Base-by-base conservation (phyloP, 2,113 vertebrate genomes). In the Actenoides hombroni region DNA sequence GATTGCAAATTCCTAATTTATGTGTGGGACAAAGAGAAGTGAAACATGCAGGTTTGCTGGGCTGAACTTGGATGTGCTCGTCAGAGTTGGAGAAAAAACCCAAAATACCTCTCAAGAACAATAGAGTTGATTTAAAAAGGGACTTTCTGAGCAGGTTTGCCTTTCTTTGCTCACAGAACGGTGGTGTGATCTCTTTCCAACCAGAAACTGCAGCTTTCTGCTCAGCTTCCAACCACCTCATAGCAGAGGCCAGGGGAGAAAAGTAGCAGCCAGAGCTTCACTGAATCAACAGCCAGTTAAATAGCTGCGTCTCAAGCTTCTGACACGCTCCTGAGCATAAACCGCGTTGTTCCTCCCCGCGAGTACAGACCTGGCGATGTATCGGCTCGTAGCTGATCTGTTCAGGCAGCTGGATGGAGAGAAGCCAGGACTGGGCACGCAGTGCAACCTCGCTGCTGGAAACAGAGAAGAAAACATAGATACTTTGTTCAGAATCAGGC, bases 311-410 rank as follows among this genome's bases (percentile, higher is more conserved):
- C 39, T n/a, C n/a, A 35, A 48, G 35, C 64, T 83, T 44, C 42
- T 18, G 44, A 80, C 15, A 39, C 60, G 31, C 16, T 60, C 33
- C 25, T 8, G 25, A 61, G 25, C 10, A 8, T 14, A 74, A 74
- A 46, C 29, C 61, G 40, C 1, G 0, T 2, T 2, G 8, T 31
- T 54, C 24, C 40, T 81, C 65, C 24, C 29, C 1, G 1, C 0
- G 2, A 29, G 35, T 37, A 96, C 98, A 79, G 67, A 99, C 99
- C 98, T 99, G 97, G 99, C 99, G 9, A 99, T 97, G 93, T 98
- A 98, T 14, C 98, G 98, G 78, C 98, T 98, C 7, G 96, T 97
- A 7, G 97, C 97, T 24, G 97, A 78, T 61, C 97, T 96, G 88
- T 25, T 94, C 51, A 91, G 59, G 39, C 83, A 95, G 53, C 31